These are phyloP conservation scores for Himalopsyche tibetana DNA, from an alignment of 2,888 invertebrate genomes.

Conservation along the genomic window DNA sequence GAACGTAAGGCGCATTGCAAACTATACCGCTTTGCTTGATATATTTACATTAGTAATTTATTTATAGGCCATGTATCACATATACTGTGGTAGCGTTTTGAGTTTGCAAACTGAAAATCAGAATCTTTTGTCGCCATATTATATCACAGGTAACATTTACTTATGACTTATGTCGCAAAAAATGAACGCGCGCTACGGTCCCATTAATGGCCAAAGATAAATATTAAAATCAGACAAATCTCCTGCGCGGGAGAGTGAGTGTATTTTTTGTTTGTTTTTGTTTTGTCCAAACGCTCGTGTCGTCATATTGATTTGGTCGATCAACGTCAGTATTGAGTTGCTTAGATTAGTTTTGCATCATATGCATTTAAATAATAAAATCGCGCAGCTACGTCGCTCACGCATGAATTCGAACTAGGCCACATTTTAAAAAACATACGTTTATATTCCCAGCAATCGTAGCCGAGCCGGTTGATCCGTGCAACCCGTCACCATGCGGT, in stretches of 20 bases:
- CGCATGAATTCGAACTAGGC: too few species aligned
- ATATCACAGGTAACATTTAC: too few species aligned
- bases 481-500: conserved; percentile 88
- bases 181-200: too few species aligned
- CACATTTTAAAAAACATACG: conserved; percentile 70
- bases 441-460: conserved; percentile 83
- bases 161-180: too few species aligned
- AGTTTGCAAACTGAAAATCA: conserved; percentile 12
- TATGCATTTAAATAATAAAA: too few species aligned
- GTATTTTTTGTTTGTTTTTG: neutral
- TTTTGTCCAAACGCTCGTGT: neutral
- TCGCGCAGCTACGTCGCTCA: too few species aligned
- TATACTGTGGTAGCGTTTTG: neutral
- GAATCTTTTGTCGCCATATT: too few species aligned
- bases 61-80: conserved; percentile 36
- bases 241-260: conserved; percentile 32
- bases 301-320: conserved; percentile 44
- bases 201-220: too few species aligned
- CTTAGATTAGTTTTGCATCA: too few species aligned
- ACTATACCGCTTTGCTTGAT: neutral
- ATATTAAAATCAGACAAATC: too few species aligned
- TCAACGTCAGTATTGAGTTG: neutral
- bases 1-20: neutral
- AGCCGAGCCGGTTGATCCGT: conserved; percentile 81
- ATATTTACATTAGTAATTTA: conserved; percentile 37